Percentiles rank a stretch among this genome's conserved stretches.
These are phyloP conservation scores for Scaptomyza hsui DNA, from an alignment of 1,140 invertebrate genomes.

Conservation along the genomic window DNA sequence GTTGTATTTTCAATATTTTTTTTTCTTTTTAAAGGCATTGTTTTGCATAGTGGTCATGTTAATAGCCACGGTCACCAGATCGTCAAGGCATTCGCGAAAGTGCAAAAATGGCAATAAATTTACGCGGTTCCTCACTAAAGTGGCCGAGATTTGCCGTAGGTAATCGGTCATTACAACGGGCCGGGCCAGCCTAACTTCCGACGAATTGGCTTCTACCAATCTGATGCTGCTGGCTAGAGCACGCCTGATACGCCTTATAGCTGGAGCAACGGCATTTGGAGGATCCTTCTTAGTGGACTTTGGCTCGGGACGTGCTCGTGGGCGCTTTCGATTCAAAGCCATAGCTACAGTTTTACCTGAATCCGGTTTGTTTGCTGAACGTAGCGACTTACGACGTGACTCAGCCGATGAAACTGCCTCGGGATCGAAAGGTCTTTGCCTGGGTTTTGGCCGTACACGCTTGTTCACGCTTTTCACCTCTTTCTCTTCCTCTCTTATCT, in stretches of 20 bases:
- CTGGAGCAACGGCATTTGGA: too few species aligned
- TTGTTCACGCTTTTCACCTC: neutral
- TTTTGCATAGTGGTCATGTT: neutral
- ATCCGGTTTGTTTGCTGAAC: neutral
- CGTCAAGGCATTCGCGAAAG: constrained; percentile 25
- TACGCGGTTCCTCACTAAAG: constrained; percentile 25
- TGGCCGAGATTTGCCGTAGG: constrained; percentile 20
- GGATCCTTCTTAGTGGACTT: too few species aligned
- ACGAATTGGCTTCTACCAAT: neutral
- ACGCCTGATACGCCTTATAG: constrained; percentile 9
- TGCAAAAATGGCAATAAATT: neutral
- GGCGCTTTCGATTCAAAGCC: neutral
- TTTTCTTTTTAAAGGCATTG: too few species aligned
- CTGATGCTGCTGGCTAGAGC: too few species aligned
- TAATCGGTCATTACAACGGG: constrained; percentile 30
- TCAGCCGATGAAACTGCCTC: neutral
- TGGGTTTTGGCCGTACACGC: too few species aligned
- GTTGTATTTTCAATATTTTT: too few species aligned
- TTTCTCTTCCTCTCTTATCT: too few species aligned
- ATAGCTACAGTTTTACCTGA: neutral
- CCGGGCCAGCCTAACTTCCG: constrained; percentile 12
- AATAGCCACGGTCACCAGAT: constrained; percentile 16
- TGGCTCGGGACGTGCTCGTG: neutral
- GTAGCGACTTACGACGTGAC: neutral
- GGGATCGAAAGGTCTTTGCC: neutral